Conservation (phyloP, 2,888 invertebrate species). For the Lapara coniferarum region DNA sequence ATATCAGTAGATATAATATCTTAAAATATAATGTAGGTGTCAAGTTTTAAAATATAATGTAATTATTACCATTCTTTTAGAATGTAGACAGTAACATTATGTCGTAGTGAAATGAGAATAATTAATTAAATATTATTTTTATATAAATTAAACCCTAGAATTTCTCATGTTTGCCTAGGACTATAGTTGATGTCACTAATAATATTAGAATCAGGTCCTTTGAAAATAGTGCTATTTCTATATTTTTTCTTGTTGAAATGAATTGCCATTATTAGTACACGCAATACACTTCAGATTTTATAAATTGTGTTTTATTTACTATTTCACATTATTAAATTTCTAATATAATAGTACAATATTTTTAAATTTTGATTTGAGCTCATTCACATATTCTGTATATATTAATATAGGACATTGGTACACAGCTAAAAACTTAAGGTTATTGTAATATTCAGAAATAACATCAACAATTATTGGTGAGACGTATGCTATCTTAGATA, state of each 20-base stretch:
- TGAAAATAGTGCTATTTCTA: conserved; percentile 23
- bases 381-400: conserved; percentile 70
- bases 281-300: conserved; percentile 46
- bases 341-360: conserved; percentile 74
- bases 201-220: not conserved
- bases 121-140: conserved; percentile 10
- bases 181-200: not conserved
- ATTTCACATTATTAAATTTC: conserved; percentile 28
- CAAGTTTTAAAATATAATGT: not conserved
- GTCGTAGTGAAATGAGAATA: not conserved
- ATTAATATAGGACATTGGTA: conserved; percentile 74
- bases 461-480: conserved; percentile 69
- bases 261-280: conserved; percentile 53
- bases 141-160: conserved; percentile 1
- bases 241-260: conserved; percentile 36
- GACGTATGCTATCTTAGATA: conserved; percentile 70
- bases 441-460: conserved; percentile 71
- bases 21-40: not conserved
- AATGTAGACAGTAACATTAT: not conserved
- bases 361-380: conserved; percentile 71
- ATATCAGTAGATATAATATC: not conserved
- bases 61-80: not conserved
- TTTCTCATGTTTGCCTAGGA: not conserved
- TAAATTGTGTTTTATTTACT: conserved; percentile 39
- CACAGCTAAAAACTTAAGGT: conserved; percentile 70